phyloP scores from a whole-genome alignment of 37 sponge, comb jelly and placozoan species.

The Agelas oroides region DNA sequence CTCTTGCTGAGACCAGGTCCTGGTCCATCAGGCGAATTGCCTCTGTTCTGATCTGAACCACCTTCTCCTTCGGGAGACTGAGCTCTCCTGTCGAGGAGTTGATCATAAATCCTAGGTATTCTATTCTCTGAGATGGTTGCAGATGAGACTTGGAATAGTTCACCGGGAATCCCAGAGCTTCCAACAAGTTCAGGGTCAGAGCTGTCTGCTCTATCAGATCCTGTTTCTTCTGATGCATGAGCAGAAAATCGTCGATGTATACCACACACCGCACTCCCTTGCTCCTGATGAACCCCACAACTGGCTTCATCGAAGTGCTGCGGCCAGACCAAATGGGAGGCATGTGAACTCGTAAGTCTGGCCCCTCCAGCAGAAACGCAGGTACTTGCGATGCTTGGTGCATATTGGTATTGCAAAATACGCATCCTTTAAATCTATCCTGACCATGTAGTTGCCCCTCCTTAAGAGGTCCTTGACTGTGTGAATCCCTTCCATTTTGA shows the following conservation, averaged over 20 bases:
- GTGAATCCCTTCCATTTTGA: slow-evolving; percentile 36
- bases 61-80: slow-evolving; percentile 3
- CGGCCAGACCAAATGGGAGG: not conserved
- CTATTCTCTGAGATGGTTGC: not conserved
- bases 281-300: not conserved
- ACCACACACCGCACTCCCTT: not conserved
- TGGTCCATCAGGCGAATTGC: not conserved
- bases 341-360: not conserved
- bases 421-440: slow-evolving; percentile 41
- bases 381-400: not conserved
- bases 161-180: slow-evolving; percentile 1
- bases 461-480: slow-evolving; percentile 21
- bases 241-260: not conserved
- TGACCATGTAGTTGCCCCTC: not conserved
- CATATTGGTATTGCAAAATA: slow-evolving; percentile 29
- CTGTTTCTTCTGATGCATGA: not conserved
- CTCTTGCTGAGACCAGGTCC: not conserved
- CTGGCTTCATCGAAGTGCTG: slow-evolving; percentile 12
- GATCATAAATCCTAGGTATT: not conserved
- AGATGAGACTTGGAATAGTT: not conserved
- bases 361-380: slow-evolving; percentile 14
- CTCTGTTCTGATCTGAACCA: not conserved
- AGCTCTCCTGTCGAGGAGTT: not conserved
- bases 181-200: not conserved
- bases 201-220: not conserved